These are phyloP conservation scores for Thalassoma bifasciatum DNA, from an alignment of 2,113 vertebrate genomes.

Conservation along the genomic window DNA sequence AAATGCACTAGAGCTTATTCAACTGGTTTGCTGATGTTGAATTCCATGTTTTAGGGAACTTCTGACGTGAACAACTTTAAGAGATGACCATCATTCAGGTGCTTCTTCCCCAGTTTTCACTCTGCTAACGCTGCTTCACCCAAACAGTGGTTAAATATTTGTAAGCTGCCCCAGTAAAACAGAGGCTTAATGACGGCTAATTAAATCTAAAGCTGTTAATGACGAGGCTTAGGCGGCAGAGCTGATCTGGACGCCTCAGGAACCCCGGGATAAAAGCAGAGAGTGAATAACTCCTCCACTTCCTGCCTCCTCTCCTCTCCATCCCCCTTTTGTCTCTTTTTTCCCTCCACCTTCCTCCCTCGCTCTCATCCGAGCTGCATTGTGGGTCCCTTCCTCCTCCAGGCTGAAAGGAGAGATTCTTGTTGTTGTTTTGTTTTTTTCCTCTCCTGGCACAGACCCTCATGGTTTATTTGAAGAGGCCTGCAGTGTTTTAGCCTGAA, in stretches of 20 bases:
- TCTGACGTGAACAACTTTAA: neutral
- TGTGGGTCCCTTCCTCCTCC: slow-evolving; percentile 16
- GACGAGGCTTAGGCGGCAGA: slow-evolving; percentile 71
- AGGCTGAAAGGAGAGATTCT: slow-evolving; percentile 32
- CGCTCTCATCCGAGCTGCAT: slow-evolving; percentile 15
- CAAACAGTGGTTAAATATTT: slow-evolving; percentile 75
- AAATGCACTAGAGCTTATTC: no score
- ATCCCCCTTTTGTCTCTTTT: neutral
- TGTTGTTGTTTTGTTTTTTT: slow-evolving; percentile 12
- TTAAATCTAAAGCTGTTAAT: slow-evolving; percentile 81
- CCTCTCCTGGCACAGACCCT: slow-evolving; percentile 37
- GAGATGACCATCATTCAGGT: neutral
- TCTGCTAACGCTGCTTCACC: slow-evolving; percentile 28
- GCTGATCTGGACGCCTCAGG: slow-evolving; percentile 60
- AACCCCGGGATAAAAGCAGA: slow-evolving; percentile 52
- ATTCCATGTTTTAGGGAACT: no score
- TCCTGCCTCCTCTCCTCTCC: slow-evolving; percentile 15
- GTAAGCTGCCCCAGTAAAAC: slow-evolving; percentile 69
- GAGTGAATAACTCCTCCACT: slow-evolving; percentile 25
- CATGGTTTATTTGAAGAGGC: slow-evolving; percentile 62
- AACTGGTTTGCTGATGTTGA: no score
- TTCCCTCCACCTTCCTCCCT: neutral
- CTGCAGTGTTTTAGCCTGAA: slow-evolving; percentile 49
- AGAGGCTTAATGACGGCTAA: slow-evolving; percentile 77
- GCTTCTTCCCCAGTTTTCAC: neutral